phyloP scores from a whole-genome alignment of 2,113 vertebrate species.

The Natator depressus region DNA sequence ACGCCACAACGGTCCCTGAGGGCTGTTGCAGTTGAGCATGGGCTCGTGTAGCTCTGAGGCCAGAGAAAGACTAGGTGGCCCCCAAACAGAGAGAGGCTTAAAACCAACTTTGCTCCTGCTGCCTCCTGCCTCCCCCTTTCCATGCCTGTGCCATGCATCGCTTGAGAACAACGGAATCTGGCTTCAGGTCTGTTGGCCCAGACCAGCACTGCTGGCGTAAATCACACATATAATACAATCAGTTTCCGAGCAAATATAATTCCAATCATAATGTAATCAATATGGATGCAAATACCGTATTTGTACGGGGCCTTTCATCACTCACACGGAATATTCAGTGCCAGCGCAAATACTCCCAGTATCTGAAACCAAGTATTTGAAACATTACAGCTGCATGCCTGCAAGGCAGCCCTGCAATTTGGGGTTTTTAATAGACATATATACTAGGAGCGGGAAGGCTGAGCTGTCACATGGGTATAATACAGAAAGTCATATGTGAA shows the following conservation, averaged over 20 bases:
- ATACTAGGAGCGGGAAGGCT: too few relatives aligned
- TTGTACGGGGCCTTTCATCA: slow-evolving; percentile 75
- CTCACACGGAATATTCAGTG: slow-evolving; percentile 62
- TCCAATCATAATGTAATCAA: slow-evolving; percentile 63
- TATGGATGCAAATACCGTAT: slow-evolving; percentile 64
- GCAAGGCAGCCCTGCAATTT: not conserved
- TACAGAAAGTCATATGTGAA: too few relatives aligned
- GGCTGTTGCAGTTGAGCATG: not conserved
- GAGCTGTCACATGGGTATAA: too few relatives aligned
- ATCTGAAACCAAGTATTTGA: slow-evolving; percentile 71
- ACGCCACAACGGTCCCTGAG: not conserved
- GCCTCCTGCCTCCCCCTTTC: not conserved
- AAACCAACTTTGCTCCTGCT: not conserved
- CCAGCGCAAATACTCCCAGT: slow-evolving; percentile 72
- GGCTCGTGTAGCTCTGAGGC: not conserved
- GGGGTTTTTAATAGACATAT: not conserved
- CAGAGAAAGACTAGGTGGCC: not conserved
- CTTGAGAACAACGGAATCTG: not conserved
- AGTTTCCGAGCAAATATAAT: slow-evolving; percentile 51
- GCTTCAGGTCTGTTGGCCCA: not conserved
- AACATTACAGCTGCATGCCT: slow-evolving; percentile 16
- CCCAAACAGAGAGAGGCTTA: not conserved
- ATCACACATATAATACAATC: not conserved
- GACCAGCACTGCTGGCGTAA: slow-evolving; percentile 19
- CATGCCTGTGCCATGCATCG: rapidly evolving